phyloP scores from a whole-genome alignment of 2,797 vertebrate genomes.

The Sebastes itinus region DNA sequence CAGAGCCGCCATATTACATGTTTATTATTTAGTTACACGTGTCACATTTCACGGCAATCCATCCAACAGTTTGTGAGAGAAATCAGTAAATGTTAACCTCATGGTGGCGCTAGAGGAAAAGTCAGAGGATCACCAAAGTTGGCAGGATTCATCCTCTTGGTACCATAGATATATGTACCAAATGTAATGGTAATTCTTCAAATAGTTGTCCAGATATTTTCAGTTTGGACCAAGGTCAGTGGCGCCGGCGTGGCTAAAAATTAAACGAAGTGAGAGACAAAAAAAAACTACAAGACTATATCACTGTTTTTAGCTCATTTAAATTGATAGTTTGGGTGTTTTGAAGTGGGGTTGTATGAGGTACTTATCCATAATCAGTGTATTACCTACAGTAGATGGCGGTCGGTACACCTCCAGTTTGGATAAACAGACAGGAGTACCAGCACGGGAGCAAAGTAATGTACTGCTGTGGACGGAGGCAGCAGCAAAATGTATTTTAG shows the following conservation, averaged over 20 bases:
- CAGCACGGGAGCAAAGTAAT: fast-evolving
- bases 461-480: too few relatives aligned
- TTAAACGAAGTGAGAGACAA: background rate
- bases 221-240: too few relatives aligned
- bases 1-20: background rate
- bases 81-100: background rate
- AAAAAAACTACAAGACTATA: background rate
- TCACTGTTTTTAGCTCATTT: too few relatives aligned
- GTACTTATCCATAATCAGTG: too few relatives aligned
- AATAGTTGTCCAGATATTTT: background rate
- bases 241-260: background rate
- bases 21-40: background rate
- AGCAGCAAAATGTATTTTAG: too few relatives aligned
- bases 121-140: background rate
- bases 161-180: background rate
- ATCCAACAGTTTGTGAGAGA: background rate
- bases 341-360: too few relatives aligned
- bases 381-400: too few relatives aligned
- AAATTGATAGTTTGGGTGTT: too few relatives aligned
- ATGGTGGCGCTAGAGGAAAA: background rate
- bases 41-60: background rate
- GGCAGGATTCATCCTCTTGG: background rate
- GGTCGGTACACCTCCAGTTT: too few relatives aligned
- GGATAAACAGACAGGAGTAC: too few relatives aligned
- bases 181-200: background rate